A percentile compares a stretch with the other conserved stretches of the same genome.
phyloP scores from a whole-genome alignment of 2,888 invertebrate genomes.

The Hirtodrosophila cameraria region DNA sequence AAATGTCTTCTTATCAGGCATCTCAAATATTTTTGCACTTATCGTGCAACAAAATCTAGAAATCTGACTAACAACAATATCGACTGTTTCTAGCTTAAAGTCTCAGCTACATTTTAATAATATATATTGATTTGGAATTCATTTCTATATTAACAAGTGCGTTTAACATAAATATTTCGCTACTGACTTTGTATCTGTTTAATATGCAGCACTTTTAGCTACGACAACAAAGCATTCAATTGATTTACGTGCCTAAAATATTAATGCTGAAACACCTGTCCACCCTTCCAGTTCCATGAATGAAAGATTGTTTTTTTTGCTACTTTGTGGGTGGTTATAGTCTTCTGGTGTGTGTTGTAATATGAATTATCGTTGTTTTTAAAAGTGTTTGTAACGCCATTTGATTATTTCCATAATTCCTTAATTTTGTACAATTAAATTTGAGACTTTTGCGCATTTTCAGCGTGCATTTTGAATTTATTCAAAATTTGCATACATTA shows the following conservation, averaged over 20 bases:
- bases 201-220: slow-evolving; percentile 32
- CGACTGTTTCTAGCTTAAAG: slow-evolving; percentile 27
- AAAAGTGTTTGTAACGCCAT: slow-evolving; percentile 38
- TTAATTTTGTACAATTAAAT: slow-evolving; percentile 48
- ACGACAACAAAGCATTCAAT: slow-evolving; percentile 35
- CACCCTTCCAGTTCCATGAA: slow-evolving; percentile 24
- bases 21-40: slow-evolving; percentile 5
- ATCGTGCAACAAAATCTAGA: slow-evolving; percentile 15
- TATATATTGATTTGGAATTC: slow-evolving; percentile 21
- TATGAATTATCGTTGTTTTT: slow-evolving; percentile 13
- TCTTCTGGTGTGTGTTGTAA: slow-evolving; percentile 22
- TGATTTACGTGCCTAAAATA: slow-evolving; percentile 54
- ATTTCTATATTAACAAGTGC: slow-evolving; percentile 1
- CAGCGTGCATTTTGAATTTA: slow-evolving; percentile 11
- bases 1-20: slow-evolving; percentile 42
- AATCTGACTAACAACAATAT: slow-evolving; percentile 29
- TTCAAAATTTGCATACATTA: slow-evolving; percentile 32
- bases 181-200: slow-evolving; percentile 28
- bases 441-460: slow-evolving; percentile 14
- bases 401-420: slow-evolving; percentile 31
- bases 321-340: slow-evolving; percentile 48
- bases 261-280: slow-evolving; percentile 53
- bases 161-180: slow-evolving; percentile 34
- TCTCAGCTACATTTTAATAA: slow-evolving; percentile 8
- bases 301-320: slow-evolving; percentile 22